Conservation (phyloP, 2,113 vertebrate genomes). For the Antennarius striatus region DNA sequence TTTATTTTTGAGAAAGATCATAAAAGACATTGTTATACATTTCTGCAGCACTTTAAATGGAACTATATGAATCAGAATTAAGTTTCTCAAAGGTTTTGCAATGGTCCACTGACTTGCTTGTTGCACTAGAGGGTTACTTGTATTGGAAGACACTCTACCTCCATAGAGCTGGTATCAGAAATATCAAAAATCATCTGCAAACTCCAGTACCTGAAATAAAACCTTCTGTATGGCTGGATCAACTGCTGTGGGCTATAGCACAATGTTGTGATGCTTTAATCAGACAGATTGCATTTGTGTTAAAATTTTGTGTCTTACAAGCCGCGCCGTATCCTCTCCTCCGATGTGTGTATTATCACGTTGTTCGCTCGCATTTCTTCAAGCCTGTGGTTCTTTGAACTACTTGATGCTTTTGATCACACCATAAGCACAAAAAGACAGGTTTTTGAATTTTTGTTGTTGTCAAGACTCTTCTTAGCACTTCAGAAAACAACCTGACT, state of each 20-base stretch:
- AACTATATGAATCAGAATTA: background rate
- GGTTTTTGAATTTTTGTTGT: background rate
- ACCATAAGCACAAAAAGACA: no score
- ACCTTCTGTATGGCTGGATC: no score
- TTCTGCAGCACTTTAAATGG: background rate
- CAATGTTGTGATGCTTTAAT: no score
- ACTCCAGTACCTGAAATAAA: no score
- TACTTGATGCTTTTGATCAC: background rate
- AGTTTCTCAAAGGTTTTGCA: background rate
- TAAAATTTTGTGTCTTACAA: conserved; percentile 1
- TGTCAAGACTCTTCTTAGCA: background rate
- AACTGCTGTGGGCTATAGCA: no score
- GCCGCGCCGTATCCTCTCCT: background rate
- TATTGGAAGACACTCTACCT: no score
- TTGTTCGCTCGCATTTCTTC: background rate
- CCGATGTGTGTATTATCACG: conserved; percentile 9
- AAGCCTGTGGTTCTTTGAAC: background rate
- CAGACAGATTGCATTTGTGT: background rate
- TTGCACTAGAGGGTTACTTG: no score
- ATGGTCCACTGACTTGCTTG: background rate
- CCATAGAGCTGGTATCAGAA: no score
- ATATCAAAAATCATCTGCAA: no score
- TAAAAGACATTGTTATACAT: background rate
- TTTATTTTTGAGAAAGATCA: conserved; percentile 24
- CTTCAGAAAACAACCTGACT: background rate